Base-by-base conservation (phyloP, 2,888 invertebrate species). In the Dicyrtomina minuta region DNA sequence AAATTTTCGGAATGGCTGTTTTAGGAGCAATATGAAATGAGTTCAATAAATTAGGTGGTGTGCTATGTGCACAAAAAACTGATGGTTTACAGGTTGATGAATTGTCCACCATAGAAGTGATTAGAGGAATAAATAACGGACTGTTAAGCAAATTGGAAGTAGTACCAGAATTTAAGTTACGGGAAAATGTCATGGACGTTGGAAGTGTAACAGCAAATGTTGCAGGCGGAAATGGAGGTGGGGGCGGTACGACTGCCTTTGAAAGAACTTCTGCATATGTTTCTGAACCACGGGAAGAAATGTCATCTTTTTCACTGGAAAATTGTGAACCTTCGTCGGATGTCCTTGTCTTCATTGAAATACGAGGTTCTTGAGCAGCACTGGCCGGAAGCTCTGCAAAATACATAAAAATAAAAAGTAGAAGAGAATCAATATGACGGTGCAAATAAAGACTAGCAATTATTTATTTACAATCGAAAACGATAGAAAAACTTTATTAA, bases 301-400 rank as follows among this genome's bases (percentile, higher is more conserved):
- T n/a, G n/a, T n/a, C n/a, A n/a, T n/a, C n/a, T n/a, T n/a, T n/a
- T n/a, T n/a, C n/a, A n/a, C n/a, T n/a, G n/a, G n/a, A n/a, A n/a
- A n/a, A n/a, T n/a, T n/a, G n/a, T n/a, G n/a, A n/a, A n/a, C n/a
- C n/a, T n/a, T n/a, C n/a, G n/a, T n/a, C n/a, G n/a, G n/a, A n/a
- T n/a, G n/a, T n/a, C n/a, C n/a, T n/a, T n/a, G 82, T 81, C 17
- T 82, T 81, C 2, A 84, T 83, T 33, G 88, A 86, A 27, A 87
- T 85, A 72, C 86, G 81, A 74, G 88, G 88, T 78, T 88, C 88
- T 77, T 89, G 88, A 0, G 92, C 93, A 0, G 93, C 93, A 78
- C 93, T 93, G 10, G 93, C 89, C 0, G 95, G 93, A 69, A 96
- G 82, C 80, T 96, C 96, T 84, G 80, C 8, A 80, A 75, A 22